Percentiles rank a stretch among this genome's conserved stretches.
These are phyloP conservation scores for Alligator sinensis DNA, from an alignment of 2,113 vertebrate genomes.

Conservation along the genomic window DNA sequence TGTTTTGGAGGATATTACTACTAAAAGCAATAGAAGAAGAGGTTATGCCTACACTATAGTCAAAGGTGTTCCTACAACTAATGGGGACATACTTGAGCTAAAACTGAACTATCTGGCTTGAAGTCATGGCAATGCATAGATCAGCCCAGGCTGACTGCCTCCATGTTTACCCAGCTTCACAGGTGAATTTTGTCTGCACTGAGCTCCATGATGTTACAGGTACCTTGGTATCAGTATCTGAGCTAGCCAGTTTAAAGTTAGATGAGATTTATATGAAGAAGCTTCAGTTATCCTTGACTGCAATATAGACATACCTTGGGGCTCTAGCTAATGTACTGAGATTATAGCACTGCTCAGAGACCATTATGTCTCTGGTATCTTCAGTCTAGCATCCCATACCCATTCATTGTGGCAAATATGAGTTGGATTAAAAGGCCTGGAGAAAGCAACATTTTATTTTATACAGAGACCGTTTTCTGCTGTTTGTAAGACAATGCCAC, in stretches of 20 bases:
- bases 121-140: neutral
- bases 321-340: neutral
- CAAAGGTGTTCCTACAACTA: neutral
- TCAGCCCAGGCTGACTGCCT: fast-evolving
- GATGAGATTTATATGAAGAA: too few relatives aligned
- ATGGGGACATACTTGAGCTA: fast-evolving
- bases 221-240: neutral
- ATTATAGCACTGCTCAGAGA: slow-evolving; percentile 21
- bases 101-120: neutral
- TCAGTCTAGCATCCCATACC: neutral
- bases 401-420: neutral
- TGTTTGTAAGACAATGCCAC: neutral
- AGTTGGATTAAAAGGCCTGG: neutral
- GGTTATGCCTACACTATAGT: fast-evolving
- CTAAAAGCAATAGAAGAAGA: neutral
- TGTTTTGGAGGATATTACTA: neutral
- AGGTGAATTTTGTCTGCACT: fast-evolving
- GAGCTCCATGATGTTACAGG: neutral
- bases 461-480: neutral
- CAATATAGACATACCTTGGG: too few relatives aligned
- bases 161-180: neutral
- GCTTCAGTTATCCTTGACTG: too few relatives aligned
- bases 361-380: neutral
- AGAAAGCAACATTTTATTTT: neutral
- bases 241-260: neutral